Conservation (phyloP, 2,797 vertebrate genomes). For the Natrix natrix region DNA sequence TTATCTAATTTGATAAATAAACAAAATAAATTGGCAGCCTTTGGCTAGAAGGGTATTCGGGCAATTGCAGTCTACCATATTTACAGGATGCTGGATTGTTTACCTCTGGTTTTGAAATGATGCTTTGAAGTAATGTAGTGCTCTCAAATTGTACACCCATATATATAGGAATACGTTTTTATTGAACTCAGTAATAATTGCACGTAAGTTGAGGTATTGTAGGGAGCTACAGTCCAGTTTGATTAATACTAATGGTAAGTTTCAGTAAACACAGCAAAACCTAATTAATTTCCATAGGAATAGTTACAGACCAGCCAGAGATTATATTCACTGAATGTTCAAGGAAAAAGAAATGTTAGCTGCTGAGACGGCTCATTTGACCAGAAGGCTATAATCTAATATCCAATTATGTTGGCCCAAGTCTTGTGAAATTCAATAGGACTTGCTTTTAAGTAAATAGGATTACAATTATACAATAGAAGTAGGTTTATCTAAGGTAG, state of each 20-base stretch:
- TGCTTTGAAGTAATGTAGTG: background rate
- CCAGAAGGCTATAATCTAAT: background rate
- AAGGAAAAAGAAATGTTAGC: background rate
- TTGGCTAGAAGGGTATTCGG: background rate
- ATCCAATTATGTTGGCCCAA: background rate
- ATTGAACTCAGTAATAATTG: background rate
- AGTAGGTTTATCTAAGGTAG: background rate
- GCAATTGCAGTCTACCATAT: background rate
- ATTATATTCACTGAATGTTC: slow-evolving; percentile 15
- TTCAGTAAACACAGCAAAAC: background rate
- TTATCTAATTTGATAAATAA: background rate
- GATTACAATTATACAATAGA: background rate
- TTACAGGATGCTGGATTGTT: background rate
- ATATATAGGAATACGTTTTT: background rate
- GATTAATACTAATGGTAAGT: background rate
- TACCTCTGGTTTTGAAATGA: slow-evolving; percentile 15
- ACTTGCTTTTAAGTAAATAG: background rate
- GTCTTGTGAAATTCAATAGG: background rate
- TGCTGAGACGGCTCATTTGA: slow-evolving; percentile 7
- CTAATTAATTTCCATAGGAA: background rate
- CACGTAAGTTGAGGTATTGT: background rate
- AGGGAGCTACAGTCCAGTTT: slow-evolving; percentile 6
- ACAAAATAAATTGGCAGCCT: background rate
- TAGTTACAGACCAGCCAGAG: background rate
- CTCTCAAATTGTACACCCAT: background rate